Conservation (phyloP, 2,888 invertebrate species). For the Lagria hirta region DNA sequence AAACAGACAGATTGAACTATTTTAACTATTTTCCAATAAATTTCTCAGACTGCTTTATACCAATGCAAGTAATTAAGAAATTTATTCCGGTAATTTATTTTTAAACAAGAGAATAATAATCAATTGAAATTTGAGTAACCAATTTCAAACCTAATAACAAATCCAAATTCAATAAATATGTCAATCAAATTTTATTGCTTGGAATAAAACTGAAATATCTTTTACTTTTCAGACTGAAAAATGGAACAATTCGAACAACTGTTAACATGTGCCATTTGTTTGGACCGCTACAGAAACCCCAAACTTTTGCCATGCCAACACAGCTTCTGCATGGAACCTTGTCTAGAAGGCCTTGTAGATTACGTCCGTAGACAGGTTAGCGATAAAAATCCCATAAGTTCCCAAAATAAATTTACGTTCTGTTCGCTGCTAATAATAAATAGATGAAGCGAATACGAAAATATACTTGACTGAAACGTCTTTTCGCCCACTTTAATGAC, state of each 20-base stretch:
- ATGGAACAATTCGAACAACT: slow-evolving; percentile 98
- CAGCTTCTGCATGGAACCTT: slow-evolving; percentile 98
- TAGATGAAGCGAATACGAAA: background rate
- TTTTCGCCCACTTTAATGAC: background rate
- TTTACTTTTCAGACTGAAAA: slow-evolving; percentile 45
- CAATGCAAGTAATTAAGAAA: too few species aligned
- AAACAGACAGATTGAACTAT: too few species aligned
- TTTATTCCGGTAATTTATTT: too few species aligned
- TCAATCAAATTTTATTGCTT: too few species aligned
- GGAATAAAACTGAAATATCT: too few species aligned
- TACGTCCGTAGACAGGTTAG: slow-evolving; percentile 87
- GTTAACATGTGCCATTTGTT: slow-evolving; percentile 96
- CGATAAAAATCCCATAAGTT: slow-evolving; percentile 1
- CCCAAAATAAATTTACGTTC: slow-evolving; percentile 7
- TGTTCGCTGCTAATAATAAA: slow-evolving; percentile 2
- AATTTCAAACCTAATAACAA: too few species aligned
- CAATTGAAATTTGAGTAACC: too few species aligned
- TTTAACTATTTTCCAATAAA: too few species aligned
- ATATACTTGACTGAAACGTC: background rate
- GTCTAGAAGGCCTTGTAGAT: slow-evolving; percentile 95
- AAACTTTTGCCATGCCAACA: slow-evolving; percentile 99
- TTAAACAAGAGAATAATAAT: too few species aligned
- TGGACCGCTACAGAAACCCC: slow-evolving; percentile 97
- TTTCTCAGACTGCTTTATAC: too few species aligned
- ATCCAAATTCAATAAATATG: too few species aligned